Percentiles rank a stretch among this genome's conserved stretches.
Evolutionary conservation across 2,888 invertebrate species (phyloP).

Genomic region (Drosophila suboccidentalis): DNA sequence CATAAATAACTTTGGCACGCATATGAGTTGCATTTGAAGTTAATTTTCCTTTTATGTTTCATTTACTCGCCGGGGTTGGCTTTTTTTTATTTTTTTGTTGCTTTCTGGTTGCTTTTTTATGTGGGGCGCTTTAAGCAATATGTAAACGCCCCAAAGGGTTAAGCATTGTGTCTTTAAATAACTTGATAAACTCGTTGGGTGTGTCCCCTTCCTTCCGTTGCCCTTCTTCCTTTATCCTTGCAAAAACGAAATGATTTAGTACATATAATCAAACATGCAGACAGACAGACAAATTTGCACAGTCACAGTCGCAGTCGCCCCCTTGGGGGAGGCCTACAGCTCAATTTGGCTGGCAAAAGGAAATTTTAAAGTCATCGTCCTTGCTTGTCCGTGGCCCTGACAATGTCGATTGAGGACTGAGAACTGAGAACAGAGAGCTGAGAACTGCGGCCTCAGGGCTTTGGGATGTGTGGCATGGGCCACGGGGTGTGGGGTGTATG

Average conservation of each 20-base stretch:
- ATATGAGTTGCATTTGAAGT: conserved; percentile 23
- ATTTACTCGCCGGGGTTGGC: conserved; percentile 20
- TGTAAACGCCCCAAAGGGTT: conserved; percentile 58
- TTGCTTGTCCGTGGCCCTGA: conserved; percentile 52
- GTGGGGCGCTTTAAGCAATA: conserved; percentile 28
- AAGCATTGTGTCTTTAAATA: conserved; percentile 68
- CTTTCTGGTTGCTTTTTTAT: conserved; percentile 1
- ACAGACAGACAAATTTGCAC: conserved; percentile 73
- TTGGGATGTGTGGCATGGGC: background rate
- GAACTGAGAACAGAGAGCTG: background rate
- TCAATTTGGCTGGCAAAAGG: conserved; percentile 75
- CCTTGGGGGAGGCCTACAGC: conserved; percentile 67
- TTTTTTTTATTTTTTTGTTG: conserved; percentile 2
- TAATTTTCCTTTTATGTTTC: conserved; percentile 23
- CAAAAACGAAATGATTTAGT: conserved; percentile 73
- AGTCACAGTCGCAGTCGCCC: conserved; percentile 40
- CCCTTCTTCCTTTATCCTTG: conserved; percentile 18
- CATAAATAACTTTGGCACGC: conserved; percentile 15
- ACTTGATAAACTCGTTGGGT: conserved; percentile 65
- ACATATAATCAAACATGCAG: conserved; percentile 73
- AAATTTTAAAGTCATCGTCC: conserved; percentile 81
- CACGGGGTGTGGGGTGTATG: conserved; percentile 29
- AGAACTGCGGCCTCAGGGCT: background rate
- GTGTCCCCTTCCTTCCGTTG: conserved; percentile 13
- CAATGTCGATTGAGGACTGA: conserved; percentile 11